Conservation (phyloP, 1,140 invertebrate genomes). For the Carposina sasakii region DNA sequence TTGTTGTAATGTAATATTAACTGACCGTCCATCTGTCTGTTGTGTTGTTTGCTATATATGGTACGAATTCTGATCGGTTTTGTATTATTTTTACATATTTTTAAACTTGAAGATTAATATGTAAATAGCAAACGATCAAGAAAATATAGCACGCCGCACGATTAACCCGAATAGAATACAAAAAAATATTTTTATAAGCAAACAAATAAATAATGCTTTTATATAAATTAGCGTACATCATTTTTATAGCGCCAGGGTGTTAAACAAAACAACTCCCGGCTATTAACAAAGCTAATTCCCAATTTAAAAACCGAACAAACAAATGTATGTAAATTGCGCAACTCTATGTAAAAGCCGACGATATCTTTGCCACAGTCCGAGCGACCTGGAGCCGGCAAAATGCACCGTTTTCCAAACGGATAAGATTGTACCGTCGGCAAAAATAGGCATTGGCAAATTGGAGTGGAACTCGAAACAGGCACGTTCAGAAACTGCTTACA, state of each 20-base stretch:
- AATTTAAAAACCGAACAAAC: conserved; percentile 70
- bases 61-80: too few species aligned
- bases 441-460: conserved; percentile 30
- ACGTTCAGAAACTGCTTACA: conserved; percentile 70
- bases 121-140: too few species aligned
- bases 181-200: too few species aligned
- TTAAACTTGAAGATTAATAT: too few species aligned
- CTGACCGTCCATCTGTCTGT: conserved; percentile 23
- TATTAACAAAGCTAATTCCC: conserved; percentile 67
- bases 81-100: too few species aligned
- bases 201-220: too few species aligned
- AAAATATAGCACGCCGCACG: too few species aligned
- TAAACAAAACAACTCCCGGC: conserved; percentile 39
- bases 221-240: not conserved
- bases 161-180: too few species aligned
- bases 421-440: conserved; percentile 19
- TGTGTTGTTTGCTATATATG: too few species aligned
- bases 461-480: conserved; percentile 62
- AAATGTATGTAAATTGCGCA: conserved; percentile 69
- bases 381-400: conserved; percentile 4
- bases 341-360: conserved; percentile 64
- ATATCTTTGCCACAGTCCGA: conserved; percentile 39
- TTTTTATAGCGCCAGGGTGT: conserved; percentile 1
- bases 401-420: conserved; percentile 21
- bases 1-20: conserved; percentile 30